These are phyloP conservation scores for Cephus pulcher DNA, from an alignment of 2,888 invertebrate species.

Conservation along the genomic window DNA sequence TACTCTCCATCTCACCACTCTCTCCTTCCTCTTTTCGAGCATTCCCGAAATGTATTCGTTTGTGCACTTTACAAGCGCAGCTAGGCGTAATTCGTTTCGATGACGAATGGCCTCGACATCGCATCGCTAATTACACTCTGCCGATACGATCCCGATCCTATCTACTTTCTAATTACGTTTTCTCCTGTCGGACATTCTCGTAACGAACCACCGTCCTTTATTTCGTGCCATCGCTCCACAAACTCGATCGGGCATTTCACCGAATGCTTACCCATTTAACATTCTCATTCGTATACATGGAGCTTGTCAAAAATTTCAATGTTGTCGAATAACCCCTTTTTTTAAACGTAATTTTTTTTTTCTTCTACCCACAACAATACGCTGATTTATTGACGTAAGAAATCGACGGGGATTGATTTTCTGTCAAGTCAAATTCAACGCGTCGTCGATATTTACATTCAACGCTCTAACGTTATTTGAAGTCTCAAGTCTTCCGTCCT, in stretches of 20 bases:
- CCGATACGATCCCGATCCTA: conserved; percentile 37
- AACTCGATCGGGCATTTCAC: background rate
- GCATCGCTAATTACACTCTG: conserved; percentile 41
- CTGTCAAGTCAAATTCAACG: background rate
- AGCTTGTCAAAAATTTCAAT: background rate
- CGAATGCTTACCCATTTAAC: background rate
- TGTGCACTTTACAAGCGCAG: conserved; percentile 31
- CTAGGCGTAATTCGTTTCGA: conserved; percentile 45
- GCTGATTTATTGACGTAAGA: too few relatives aligned
- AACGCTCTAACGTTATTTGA: background rate
- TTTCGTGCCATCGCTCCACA: background rate
- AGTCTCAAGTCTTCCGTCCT: background rate
- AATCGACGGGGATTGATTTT: background rate
- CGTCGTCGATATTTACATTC: background rate
- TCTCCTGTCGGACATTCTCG: background rate
- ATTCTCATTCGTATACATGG: background rate
- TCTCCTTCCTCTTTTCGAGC: conserved; percentile 19
- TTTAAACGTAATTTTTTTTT: background rate
- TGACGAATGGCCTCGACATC: conserved; percentile 36
- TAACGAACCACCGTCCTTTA: background rate
- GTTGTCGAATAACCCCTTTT: background rate
- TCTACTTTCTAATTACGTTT: conserved; percentile 31
- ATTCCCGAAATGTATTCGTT: conserved; percentile 52
- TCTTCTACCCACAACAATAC: too few relatives aligned
- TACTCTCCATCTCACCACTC: background rate